Conservation (phyloP, 2,113 vertebrate genomes). For the Rhinolophus ferrumequinum region DNA sequence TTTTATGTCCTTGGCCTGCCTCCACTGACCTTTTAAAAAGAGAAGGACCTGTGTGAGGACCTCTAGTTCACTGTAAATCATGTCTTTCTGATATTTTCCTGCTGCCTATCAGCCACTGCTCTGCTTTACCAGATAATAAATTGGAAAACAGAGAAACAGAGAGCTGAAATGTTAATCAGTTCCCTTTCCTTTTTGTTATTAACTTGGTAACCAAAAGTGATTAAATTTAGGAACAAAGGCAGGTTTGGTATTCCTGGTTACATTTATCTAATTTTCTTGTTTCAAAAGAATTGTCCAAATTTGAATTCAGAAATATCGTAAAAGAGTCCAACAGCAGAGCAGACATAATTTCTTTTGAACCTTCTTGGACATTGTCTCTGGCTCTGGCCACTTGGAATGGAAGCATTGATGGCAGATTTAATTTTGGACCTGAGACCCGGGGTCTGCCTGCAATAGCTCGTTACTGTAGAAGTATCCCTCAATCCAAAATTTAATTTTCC, state of each 20-base stretch:
- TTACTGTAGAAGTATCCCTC: background rate
- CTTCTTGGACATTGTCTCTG: background rate
- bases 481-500: background rate
- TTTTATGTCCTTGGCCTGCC: background rate
- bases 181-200: slow-evolving; percentile 57
- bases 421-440: background rate
- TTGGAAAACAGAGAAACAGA: slow-evolving; percentile 36
- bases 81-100: background rate
- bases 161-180: slow-evolving; percentile 20
- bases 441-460: background rate
- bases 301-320: background rate
- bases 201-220: slow-evolving; percentile 35
- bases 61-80: background rate
- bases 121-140: slow-evolving; percentile 14
- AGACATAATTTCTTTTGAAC: slow-evolving; percentile 32
- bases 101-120: background rate
- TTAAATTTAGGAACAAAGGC: slow-evolving; percentile 50
- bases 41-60: background rate
- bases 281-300: background rate
- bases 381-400: background rate
- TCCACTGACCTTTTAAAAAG: background rate
- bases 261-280: slow-evolving; percentile 35
- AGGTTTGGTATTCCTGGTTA: background rate
- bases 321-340: background rate
- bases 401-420: background rate